Base-by-base conservation (phyloP, 2,113 vertebrate genomes). In the Piprites chloris region DNA sequence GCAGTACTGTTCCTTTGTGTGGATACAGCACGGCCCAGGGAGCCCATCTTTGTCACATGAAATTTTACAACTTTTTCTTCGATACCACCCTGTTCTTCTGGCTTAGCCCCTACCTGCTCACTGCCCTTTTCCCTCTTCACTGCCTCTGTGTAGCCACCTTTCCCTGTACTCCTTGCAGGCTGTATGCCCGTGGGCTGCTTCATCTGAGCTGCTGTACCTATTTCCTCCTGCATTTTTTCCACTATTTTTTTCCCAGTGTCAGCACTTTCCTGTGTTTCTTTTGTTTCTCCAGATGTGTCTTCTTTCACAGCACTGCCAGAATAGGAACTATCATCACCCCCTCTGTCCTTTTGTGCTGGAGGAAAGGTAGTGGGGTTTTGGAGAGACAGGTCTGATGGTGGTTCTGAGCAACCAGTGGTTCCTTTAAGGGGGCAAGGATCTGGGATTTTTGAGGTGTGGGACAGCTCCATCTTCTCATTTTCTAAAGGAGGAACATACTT, bases 391-490 rank as follows among this genome's bases (percentile, higher is more conserved):
- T 87, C 58, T 87, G 78, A 14, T 37, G 59, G 41, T 66, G 50
- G 32, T 32, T 96, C 95, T 71, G 63, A 46, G 23, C 95, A 94
- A 89, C 78, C 53, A 77, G 78, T 58, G 37, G 66, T 47, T 92
- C 66, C 87, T 94, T 72, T 96, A 80, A 55, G 35, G 9, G 81
- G 67, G 39, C 85, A 65, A 58, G 89, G 97, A 42, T 97, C 75
- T 41, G 97, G 93, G 46, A 42, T 53, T 91, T 97, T 93, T 72
- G 96, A 83, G n/a, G 89, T 49, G 73, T 21, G 32, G 15, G 96
- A 96, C 47, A n/a, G 21, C 21, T 97, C 97, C 76, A 88, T 96
- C 90, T 97, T 97, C 72, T 97, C 97, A 97, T 95, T 96, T 85
- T 98, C 98, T 93, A 96, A 81, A 47, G 97, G 89, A 47, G 90